Percentiles rank a stretch among this genome's conserved stretches.
These are phyloP conservation scores for Streblospio benedicti DNA, from an alignment of 1,140 invertebrate species.

Conservation along the genomic window DNA sequence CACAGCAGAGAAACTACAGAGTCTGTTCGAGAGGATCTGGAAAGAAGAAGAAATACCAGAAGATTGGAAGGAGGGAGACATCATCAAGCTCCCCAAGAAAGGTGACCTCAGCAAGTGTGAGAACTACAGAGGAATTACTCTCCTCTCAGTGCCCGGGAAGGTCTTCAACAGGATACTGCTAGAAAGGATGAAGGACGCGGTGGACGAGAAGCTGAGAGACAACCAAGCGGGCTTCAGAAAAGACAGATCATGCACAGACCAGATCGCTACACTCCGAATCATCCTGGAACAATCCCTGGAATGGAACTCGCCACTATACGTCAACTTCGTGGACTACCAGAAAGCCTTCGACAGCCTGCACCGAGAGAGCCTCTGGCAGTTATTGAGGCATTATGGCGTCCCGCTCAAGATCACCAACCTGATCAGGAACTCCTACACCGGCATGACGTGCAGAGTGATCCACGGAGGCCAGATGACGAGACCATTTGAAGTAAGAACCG, in stretches of 20 bases:
- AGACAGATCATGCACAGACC: not conserved
- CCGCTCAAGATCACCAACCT: no score
- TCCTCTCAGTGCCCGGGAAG: conserved; percentile 22
- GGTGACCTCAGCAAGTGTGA: conserved; percentile 22
- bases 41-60: conserved; percentile 10
- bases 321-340: not conserved
- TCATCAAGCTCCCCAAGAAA: conserved; percentile 27
- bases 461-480: no score
- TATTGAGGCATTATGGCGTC: not conserved
- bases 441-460: no score
- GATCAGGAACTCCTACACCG: no score
- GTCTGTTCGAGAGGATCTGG: conserved; percentile 4
- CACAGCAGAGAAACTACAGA: not conserved
- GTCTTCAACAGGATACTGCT: conserved; percentile 13
- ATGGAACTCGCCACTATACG: conserved; percentile 1
- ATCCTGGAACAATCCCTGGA: not conserved
- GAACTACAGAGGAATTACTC: conserved; percentile 25
- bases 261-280: not conserved
- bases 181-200: not conserved
- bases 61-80: conserved; percentile 22
- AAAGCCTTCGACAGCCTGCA: not conserved
- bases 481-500: no score
- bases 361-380: not conserved
- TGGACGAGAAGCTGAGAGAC: conserved; percentile 3
- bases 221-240: conserved; percentile 4